A percentile compares a stretch with the other conserved stretches of the same genome.
Conservation (phyloP, 35 echinoderm and acorn worm genomes). For the Heliocidaris tuberculata region DNA sequence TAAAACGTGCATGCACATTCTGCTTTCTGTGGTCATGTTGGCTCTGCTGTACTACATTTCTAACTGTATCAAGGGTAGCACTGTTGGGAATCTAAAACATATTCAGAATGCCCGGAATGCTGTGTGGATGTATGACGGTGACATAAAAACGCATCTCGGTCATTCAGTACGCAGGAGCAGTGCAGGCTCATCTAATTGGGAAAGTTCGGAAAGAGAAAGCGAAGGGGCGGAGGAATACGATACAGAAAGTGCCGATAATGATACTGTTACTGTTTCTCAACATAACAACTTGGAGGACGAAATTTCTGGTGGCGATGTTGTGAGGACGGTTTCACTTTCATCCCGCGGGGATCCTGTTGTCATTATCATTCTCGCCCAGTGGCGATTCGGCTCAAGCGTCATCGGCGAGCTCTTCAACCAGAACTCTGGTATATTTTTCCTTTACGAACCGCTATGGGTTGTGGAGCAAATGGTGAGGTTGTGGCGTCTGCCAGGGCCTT, state of each 20-base stretch:
- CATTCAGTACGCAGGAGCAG: background rate
- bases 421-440: conserved; percentile 72
- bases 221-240: background rate
- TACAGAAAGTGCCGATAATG: background rate
- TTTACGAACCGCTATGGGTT: conserved; percentile 74
- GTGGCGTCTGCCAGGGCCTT: conserved; percentile 21
- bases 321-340: background rate
- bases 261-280: background rate
- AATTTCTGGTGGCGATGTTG: background rate
- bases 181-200: background rate
- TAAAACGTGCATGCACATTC: background rate
- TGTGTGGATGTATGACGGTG: background rate
- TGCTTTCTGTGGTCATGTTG: background rate
- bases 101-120: background rate
- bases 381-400: conserved; percentile 81
- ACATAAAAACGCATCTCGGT: background rate
- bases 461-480: background rate
- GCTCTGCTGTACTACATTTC: background rate
- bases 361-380: conserved; percentile 67
- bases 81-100: background rate
- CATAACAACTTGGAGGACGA: background rate
- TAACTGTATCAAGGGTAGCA: background rate
- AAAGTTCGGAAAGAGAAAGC: background rate
- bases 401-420: conserved; percentile 88
- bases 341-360: background rate